Evolutionary conservation across 2,113 vertebrate genomes (phyloP), one percentile per base, ranked within the genome.

Genomic region (Dipodomys ordii): DNA sequence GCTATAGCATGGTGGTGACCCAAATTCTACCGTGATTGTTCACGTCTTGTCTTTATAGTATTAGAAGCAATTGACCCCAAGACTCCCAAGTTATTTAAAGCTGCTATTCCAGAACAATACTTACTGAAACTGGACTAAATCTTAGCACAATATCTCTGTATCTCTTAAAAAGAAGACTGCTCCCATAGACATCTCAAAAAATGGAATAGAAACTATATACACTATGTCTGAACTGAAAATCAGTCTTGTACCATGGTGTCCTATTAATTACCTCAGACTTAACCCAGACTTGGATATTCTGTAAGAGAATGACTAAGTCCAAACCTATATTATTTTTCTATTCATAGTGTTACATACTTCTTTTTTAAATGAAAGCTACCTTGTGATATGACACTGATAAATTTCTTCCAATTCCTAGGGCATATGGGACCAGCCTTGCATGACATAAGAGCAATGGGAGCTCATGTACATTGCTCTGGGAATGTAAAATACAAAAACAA

Each of bases 311-410:
- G 6, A 65, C 69, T 62, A 85, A 74, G 57, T 25, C 25, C 28
- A 72, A 76, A 83, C 27, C 79, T 77, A n/a, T 72, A 23, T 67
- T 90, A 12, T 35, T 27, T 39, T 25, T 4, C 10, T 62, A 74
- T n/a, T 4, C 10, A 79, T 49, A 2, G 25, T 30, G 30, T 81
- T 65, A 64, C 0, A n/a, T 25, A 19, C 27, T 90, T 92, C 23
- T 15, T 71, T 88, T 93, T 81, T n/a, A 67, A 92, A 93, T 82
- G 76, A 94, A 88, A 80, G 49, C 60, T 20, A 76, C 30, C 30
- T 94, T 93, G 46, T 32, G 35, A 49, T 72, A 68, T 94, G 96
- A 94, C 91, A 94, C 27, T 95, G 95, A 96, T 93, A 82, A 77
- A 94, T 95, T 83, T 81, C 32, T 80, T 65, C 79, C 30, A 83